Evolutionary conservation across 2,797 vertebrate genomes (phyloP).

Genomic region (Thaleichthys pacificus): DNA sequence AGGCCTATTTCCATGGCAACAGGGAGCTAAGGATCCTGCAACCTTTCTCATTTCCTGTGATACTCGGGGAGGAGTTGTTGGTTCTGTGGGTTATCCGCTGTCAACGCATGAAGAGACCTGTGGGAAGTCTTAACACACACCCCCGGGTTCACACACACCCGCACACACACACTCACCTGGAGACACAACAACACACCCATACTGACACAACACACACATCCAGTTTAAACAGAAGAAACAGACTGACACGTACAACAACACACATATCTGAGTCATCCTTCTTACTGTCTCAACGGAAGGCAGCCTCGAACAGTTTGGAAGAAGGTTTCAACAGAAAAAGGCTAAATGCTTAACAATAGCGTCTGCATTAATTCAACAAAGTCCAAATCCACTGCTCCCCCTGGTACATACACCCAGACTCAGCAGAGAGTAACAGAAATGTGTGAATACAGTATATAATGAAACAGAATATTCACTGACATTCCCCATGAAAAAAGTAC

Average conservation of each 20-base stretch:
- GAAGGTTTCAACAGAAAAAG: neutral
- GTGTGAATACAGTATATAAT: conserved; percentile 46
- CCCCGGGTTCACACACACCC: neutral
- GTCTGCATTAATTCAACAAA: neutral
- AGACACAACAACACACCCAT: neutral
- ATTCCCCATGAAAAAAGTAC: conserved; percentile 26
- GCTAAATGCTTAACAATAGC: neutral
- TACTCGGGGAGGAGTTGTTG: conserved; percentile 45
- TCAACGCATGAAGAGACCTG: conserved; percentile 11
- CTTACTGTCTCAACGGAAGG: neutral
- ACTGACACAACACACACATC: conserved; percentile 4
- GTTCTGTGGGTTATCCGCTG: conserved; percentile 17
- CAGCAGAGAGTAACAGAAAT: conserved; percentile 5
- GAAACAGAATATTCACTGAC: conserved; percentile 46
- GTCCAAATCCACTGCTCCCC: conserved; percentile 1
- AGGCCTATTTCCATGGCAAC: conserved; percentile 70
- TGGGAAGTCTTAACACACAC: conserved; percentile 24
- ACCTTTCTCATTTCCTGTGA: conserved; percentile 59
- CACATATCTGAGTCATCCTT: neutral
- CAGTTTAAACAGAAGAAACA: neutral
- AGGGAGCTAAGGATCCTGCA: conserved; percentile 58
- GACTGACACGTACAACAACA: neutral
- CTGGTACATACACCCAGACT: neutral
- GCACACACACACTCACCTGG: neutral
- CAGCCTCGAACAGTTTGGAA: neutral